Evolutionary conservation across 2,113 vertebrate species (phyloP).

Genomic region (Spea multiplicata): DNA sequence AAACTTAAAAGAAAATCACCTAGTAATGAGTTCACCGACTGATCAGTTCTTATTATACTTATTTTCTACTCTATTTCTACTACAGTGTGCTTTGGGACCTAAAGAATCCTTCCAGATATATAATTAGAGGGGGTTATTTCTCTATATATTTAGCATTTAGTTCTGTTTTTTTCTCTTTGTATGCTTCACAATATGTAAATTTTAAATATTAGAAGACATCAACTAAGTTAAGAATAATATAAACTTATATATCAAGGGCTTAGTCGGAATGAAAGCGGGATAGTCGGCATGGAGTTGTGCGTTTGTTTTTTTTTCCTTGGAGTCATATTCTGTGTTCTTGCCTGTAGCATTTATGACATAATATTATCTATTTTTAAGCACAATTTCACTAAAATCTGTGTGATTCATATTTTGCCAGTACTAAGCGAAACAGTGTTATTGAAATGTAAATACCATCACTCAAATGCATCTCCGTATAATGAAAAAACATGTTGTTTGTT

Average conservation of each 20-base stretch:
- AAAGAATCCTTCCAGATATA: too few species aligned
- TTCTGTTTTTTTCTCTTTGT: too few species aligned
- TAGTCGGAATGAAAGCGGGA: background rate
- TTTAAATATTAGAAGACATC: background rate
- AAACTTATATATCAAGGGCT: background rate
- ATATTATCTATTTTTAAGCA: background rate
- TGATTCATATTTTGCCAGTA: slow-evolving; percentile 9
- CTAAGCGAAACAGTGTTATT: slow-evolving; percentile 7
- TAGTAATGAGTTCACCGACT: too few species aligned
- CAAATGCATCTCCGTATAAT: background rate
- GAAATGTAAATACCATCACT: slow-evolving; percentile 18
- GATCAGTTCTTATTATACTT: too few species aligned
- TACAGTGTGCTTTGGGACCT: too few species aligned
- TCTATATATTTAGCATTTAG: too few species aligned
- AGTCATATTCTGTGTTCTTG: slow-evolving; percentile 15
- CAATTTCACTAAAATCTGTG: slow-evolving; percentile 1
- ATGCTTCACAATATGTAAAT: too few species aligned
- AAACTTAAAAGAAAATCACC: too few species aligned
- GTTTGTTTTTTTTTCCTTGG: background rate
- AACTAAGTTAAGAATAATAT: background rate
- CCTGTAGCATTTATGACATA: slow-evolving; percentile 17
- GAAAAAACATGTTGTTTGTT: background rate
- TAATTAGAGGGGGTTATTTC: too few species aligned
- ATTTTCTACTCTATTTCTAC: too few species aligned
- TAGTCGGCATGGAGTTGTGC: background rate